These are phyloP conservation scores for Mimachlamys varia DNA, from an alignment of 2,888 invertebrate genomes.

Conservation along the genomic window DNA sequence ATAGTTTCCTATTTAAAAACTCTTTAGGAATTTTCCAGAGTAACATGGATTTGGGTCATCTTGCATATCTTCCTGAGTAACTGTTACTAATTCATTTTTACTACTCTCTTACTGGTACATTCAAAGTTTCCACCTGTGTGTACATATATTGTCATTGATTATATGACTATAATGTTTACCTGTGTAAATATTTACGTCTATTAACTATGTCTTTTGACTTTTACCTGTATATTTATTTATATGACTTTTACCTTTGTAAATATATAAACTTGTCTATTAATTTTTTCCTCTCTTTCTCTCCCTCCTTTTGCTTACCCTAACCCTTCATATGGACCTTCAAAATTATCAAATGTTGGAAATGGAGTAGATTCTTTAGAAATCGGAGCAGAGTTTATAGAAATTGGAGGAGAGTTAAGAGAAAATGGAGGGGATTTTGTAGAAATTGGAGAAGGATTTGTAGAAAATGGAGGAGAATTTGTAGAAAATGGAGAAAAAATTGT, in stretches of 20 bases:
- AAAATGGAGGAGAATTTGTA: constrained; percentile 15
- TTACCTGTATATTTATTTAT: neutral
- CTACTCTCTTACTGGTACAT: too few relatives aligned
- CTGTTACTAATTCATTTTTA: too few relatives aligned
- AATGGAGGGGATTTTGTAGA: neutral
- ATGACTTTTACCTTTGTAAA: neutral
- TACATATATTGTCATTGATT: too few relatives aligned
- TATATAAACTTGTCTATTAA: neutral
- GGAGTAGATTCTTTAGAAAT: neutral
- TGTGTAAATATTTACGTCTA: too few relatives aligned
- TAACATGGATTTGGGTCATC: too few relatives aligned
- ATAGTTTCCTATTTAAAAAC: too few relatives aligned
- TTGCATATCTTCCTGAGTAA: too few relatives aligned
- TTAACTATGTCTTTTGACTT: too few relatives aligned
- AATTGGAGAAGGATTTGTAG: neutral
- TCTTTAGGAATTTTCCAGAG: too few relatives aligned
- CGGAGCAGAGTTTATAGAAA: neutral
- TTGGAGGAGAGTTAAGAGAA: neutral
- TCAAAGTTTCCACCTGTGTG: neutral
- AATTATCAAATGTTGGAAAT: neutral
- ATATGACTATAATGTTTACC: neutral
- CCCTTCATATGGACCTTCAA: neutral
- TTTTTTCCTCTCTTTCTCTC: neutral
- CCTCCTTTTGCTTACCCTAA: neutral
- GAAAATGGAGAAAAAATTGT: too few relatives aligned